Evolutionary conservation across 2,888 invertebrate species (phyloP), one percentile per base, ranked within the genome.

Genomic region (Drosophila affinis): DNA sequence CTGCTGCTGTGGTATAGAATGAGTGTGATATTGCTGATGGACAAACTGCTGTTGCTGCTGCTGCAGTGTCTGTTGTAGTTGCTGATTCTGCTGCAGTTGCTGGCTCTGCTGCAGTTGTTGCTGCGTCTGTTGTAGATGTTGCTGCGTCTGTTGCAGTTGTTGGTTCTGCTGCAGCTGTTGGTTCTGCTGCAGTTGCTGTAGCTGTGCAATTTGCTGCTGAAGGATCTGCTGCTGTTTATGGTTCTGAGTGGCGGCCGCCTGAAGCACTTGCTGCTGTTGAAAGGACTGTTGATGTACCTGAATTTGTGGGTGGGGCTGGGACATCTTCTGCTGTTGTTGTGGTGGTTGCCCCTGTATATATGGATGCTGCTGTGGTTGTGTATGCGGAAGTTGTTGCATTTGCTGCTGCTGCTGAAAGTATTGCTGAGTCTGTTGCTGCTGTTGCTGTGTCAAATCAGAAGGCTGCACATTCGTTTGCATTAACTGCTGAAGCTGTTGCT

Each of bases 31-130:
- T 78, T 93, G 93, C 62, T 93, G 94, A 0, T 88, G 90, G 77
- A 93, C 93, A 78, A 93, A 93, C 65, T 94, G 93, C 84, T 92
- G 93, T 7, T 93, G 93, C 62, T 94, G 94, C 17, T 93, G 93
- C 34, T 93, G 85, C n/a, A n/a, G n/a, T 12, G 34, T 34, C 75
- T 93, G 93, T 75, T 93, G 93, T 17, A 78, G 85, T 18, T 84
- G 47, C 34, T 72, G 75, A 39, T 76, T 68, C 29, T 27, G 27
- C n/a, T 78, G 74, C 0, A 32, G 74, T 54, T 7, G 65, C 0
- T 55, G 67, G 21, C 65, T 77, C 29, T 60, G 65, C 12, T 71
- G 62, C 44, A 60, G 71, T 5, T 51, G 54, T 32, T 68, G 70
- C 12, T 72, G 71, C 6, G 64, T 62, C 7, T 63, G 65, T 3